phyloP scores from a whole-genome alignment of 2,888 invertebrate genomes.

The Acleris holmiana region DNA sequence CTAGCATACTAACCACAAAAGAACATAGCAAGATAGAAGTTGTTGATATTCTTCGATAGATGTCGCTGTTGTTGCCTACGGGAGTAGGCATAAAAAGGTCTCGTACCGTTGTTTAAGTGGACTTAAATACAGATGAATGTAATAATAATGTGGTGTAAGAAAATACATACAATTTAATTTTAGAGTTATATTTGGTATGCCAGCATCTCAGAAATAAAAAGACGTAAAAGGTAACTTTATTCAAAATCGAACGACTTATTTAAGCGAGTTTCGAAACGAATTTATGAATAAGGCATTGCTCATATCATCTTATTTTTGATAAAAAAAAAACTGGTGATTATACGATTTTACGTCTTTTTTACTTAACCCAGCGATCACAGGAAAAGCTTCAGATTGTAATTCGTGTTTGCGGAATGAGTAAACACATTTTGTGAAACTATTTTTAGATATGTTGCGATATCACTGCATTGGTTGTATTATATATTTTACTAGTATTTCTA shows the following conservation, averaged over 20 bases:
- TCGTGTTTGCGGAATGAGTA: slow-evolving; percentile 4
- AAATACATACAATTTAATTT: too few relatives aligned
- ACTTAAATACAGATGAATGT: too few relatives aligned
- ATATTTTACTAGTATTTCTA: too few relatives aligned
- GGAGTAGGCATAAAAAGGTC: too few relatives aligned
- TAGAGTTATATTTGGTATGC: neutral
- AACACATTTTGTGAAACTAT: neutral
- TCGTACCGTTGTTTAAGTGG: too few relatives aligned
- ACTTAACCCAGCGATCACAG: slow-evolving; percentile 13
- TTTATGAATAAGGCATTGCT: too few relatives aligned
- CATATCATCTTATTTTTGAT: too few relatives aligned
- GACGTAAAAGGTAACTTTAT: neutral
- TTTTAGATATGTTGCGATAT: neutral
- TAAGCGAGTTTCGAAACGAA: neutral
- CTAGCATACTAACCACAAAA: neutral
- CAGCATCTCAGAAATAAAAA: neutral
- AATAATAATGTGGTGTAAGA: too few relatives aligned
- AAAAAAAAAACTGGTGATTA: too few relatives aligned
- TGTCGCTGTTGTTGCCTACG: too few relatives aligned
- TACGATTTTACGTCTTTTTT: neutral
- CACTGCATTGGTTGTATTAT: neutral
- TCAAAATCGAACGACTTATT: neutral
- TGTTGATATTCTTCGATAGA: too few relatives aligned
- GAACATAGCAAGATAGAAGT: neutral
- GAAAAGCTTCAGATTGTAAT: slow-evolving; percentile 15